These are phyloP conservation scores for Steinernema carpocapsae DNA, from an alignment of 2,888 invertebrate species.

Conservation along the genomic window DNA sequence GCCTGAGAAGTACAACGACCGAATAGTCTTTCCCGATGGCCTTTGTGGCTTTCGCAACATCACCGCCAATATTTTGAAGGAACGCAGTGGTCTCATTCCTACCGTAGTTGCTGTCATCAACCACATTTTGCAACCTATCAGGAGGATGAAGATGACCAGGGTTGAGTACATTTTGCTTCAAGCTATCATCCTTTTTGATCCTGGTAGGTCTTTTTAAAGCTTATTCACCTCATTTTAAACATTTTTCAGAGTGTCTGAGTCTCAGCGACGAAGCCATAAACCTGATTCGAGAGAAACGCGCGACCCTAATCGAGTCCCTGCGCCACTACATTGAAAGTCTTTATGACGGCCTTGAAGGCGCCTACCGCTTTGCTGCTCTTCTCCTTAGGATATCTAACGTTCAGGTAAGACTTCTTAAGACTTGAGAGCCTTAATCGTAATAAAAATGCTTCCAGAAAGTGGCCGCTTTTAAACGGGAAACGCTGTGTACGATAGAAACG, in stretches of 20 bases:
- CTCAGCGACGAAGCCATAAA: slow-evolving; percentile 54
- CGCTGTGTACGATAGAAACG: slow-evolving; percentile 66
- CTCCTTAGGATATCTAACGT: slow-evolving; percentile 56
- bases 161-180: slow-evolving; percentile 66
- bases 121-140: slow-evolving; percentile 64
- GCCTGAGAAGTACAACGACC: slow-evolving; percentile 63
- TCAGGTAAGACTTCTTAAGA: slow-evolving; percentile 49
- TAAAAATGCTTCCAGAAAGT: slow-evolving; percentile 61
- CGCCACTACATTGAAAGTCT: slow-evolving; percentile 43
- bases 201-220: slow-evolving; percentile 49
- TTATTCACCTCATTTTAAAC: too few species aligned
- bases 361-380: slow-evolving; percentile 55
- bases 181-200: slow-evolving; percentile 67
- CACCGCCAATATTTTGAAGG: slow-evolving; percentile 58
- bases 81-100: slow-evolving; percentile 61
- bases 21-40: slow-evolving; percentile 67
- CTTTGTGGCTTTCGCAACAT: slow-evolving; percentile 66
- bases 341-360: slow-evolving; percentile 40
- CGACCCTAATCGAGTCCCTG: slow-evolving; percentile 56
- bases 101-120: slow-evolving; percentile 68
- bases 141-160: slow-evolving; percentile 64
- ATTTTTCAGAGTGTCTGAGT: slow-evolving; percentile 66
- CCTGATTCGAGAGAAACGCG: slow-evolving; percentile 59
- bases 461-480: slow-evolving; percentile 68
- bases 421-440: background rate